Evolutionary conservation across 1,140 invertebrate species (phyloP).

Genomic region (Saccostrea echinata): DNA sequence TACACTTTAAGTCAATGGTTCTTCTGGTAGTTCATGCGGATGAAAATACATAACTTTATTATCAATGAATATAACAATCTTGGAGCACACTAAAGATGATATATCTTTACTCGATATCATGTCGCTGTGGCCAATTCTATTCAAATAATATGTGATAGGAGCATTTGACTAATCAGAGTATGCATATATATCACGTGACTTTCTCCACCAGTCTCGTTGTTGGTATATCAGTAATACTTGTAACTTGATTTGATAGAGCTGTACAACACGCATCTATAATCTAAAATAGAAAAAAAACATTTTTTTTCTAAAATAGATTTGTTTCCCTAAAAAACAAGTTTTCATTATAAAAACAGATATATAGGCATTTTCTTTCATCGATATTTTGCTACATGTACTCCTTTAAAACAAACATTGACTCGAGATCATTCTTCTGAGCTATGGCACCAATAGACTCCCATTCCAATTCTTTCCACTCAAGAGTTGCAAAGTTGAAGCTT

Average conservation of each 20-base stretch:
- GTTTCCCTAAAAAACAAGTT: too few species aligned
- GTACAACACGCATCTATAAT: neutral
- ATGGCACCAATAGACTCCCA: too few species aligned
- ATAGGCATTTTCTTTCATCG: too few species aligned
- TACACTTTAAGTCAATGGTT: too few species aligned
- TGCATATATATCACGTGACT: conserved; percentile 15
- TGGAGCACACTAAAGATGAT: neutral
- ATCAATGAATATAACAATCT: neutral
- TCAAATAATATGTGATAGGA: neutral
- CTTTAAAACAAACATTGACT: too few species aligned
- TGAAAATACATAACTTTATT: neutral
- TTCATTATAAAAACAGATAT: too few species aligned
- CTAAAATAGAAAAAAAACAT: neutral
- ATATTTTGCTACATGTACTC: too few species aligned
- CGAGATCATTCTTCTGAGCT: too few species aligned
- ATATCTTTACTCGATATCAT: neutral
- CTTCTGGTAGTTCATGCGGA: neutral
- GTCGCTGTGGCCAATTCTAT: neutral
- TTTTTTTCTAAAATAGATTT: too few species aligned
- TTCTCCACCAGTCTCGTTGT: neutral
- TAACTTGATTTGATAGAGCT: neutral
- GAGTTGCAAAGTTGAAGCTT: too few species aligned
- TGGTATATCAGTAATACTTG: neutral
- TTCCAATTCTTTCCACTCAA: too few species aligned
- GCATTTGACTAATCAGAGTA: neutral